Evolutionary conservation across 2,797 vertebrate species (phyloP).

Genomic region (Hirundo rustica): DNA sequence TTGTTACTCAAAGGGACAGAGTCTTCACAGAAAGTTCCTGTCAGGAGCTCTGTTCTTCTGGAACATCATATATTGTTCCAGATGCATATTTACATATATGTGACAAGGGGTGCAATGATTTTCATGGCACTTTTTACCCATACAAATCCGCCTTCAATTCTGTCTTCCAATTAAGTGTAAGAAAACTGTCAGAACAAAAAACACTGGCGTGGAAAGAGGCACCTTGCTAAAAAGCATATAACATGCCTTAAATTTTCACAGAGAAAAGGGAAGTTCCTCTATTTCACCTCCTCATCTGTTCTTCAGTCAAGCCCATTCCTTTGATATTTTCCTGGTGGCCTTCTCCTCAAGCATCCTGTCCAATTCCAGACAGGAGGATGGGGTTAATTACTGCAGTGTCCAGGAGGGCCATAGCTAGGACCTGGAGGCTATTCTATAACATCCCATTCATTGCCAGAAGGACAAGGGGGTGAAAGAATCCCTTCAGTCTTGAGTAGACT

Average conservation of each 20-base stretch:
- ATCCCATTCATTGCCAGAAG: neutral
- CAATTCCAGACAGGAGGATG: neutral
- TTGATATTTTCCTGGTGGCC: neutral
- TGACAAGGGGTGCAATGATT: neutral
- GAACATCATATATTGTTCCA: neutral
- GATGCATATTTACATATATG: neutral
- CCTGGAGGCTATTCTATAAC: neutral
- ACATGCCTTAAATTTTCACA: neutral
- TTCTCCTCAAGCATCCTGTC: neutral
- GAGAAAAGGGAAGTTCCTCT: neutral
- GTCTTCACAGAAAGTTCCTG: neutral
- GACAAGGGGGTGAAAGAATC: neutral
- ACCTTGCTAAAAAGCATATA: neutral
- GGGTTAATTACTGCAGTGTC: neutral
- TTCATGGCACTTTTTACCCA: neutral
- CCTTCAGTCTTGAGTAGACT: neutral
- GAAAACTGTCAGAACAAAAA: neutral
- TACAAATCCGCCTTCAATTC: neutral
- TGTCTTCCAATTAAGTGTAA: neutral
- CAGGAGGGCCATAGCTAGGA: no score
- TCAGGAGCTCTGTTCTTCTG: neutral
- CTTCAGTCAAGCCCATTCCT: neutral
- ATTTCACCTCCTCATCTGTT: neutral
- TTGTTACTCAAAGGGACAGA: neutral
- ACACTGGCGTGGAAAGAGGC: neutral